Evolutionary conservation across 2,113 vertebrate species (phyloP).

Genomic region (Percina caprodes): DNA sequence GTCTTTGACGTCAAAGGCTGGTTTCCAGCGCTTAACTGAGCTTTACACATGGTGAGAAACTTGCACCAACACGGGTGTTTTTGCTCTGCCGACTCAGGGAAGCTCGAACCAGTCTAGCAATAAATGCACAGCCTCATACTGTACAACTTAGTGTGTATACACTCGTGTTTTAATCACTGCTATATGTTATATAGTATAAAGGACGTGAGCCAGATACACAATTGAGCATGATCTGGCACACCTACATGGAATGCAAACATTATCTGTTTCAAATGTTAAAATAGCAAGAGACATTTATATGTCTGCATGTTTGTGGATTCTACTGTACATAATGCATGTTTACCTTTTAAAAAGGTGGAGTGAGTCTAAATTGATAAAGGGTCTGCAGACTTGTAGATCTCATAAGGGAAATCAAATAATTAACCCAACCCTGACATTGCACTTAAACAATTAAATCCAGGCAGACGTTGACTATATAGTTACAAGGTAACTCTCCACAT

Average conservation of each 20-base stretch:
- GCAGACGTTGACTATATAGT: background rate
- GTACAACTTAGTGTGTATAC: no score
- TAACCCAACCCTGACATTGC: background rate
- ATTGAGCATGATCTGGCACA: background rate
- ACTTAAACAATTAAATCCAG: background rate
- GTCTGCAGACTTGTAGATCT: background rate
- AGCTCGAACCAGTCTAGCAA: background rate
- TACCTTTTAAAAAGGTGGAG: background rate
- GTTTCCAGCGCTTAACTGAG: background rate
- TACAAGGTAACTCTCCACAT: background rate
- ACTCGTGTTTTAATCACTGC: background rate
- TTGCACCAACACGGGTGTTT: background rate
- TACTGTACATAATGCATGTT: background rate
- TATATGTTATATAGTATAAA: no score
- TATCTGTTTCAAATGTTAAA: background rate
- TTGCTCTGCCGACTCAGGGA: background rate
- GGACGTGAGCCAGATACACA: background rate
- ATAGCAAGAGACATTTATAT: background rate
- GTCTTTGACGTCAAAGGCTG: conserved; percentile 17
- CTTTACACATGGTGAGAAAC: background rate
- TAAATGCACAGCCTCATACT: background rate
- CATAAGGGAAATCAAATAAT: no score
- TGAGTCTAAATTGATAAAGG: background rate
- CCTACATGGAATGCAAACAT: background rate
- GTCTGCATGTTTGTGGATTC: background rate